Percentiles rank a stretch among this genome's conserved stretches.
Conservation (phyloP, 2,888 invertebrate species). For the Zhengitettix transpicula region DNA sequence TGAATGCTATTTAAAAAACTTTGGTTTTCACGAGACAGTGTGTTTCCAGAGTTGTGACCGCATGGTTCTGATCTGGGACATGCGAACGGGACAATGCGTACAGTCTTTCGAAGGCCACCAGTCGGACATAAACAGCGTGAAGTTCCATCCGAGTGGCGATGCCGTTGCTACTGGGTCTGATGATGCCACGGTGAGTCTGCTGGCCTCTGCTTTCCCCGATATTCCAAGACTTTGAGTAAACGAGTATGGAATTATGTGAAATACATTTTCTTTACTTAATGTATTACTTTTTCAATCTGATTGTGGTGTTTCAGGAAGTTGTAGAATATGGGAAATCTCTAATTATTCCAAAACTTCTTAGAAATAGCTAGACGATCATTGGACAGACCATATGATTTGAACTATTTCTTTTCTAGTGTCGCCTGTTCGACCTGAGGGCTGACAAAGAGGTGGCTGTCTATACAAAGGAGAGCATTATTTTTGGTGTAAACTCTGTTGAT, state of each 20-base stretch:
- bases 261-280: too few relatives aligned
- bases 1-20: too few relatives aligned
- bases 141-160: slow-evolving; percentile 98
- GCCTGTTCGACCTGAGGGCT: slow-evolving; percentile 91
- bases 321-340: too few relatives aligned
- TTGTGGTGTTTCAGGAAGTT: too few relatives aligned
- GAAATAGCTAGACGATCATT: too few relatives aligned
- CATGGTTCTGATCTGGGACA: slow-evolving; percentile 96
- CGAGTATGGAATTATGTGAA: too few relatives aligned
- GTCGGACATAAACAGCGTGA: slow-evolving; percentile 93
- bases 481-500: slow-evolving; percentile 95
- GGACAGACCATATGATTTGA: too few relatives aligned
- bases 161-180: slow-evolving; percentile 97
- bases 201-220: background rate
- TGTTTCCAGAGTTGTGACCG: slow-evolving; percentile 90
- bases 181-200: slow-evolving; percentile 63
- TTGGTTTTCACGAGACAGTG: too few relatives aligned
- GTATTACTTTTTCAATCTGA: too few relatives aligned
- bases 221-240: too few relatives aligned
- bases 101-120: slow-evolving; percentile 98
- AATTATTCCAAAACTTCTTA: too few relatives aligned
- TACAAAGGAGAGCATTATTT: slow-evolving; percentile 90
- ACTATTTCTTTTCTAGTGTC: slow-evolving; percentile 42
- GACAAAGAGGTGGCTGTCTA: slow-evolving; percentile 95
- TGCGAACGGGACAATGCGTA: slow-evolving; percentile 93